phyloP scores from a whole-genome alignment of 2,113 vertebrate species.

The Ctenodactylus gundi region DNA sequence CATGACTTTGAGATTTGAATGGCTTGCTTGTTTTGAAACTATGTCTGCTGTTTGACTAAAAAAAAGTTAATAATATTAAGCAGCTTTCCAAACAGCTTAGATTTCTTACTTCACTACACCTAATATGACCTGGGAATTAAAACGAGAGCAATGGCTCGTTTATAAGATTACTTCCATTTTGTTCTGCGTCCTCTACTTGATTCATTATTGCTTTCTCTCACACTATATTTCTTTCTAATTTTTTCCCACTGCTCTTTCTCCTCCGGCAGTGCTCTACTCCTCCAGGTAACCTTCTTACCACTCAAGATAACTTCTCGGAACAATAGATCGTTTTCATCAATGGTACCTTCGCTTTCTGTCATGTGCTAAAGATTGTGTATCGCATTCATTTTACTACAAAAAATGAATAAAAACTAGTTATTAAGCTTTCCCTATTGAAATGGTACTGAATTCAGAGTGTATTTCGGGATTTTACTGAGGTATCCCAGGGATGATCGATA shows the following conservation, averaged over 20 bases:
- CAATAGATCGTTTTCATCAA: not conserved
- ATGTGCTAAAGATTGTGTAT: not conserved
- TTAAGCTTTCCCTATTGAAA: not conserved
- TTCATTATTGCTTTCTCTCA: not conserved
- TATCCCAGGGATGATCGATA: not conserved
- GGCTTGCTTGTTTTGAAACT: slow-evolving; percentile 54
- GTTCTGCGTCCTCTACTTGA: not conserved
- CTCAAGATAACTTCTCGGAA: not conserved
- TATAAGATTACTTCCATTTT: not conserved
- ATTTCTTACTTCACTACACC: not conserved
- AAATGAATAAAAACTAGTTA: not conserved
- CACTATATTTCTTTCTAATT: fast-evolving
- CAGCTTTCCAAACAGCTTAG: not conserved
- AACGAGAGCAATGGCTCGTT: not conserved
- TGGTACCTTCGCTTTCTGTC: not conserved
- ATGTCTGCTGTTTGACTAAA: not conserved
- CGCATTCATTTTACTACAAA: not conserved
- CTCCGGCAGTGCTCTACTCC: not conserved
- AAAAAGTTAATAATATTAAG: not conserved
- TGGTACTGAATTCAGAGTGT: not conserved
- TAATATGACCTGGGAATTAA: not conserved
- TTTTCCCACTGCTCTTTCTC: not conserved
- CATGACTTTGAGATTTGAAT: slow-evolving; percentile 44
- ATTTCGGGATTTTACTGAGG: not conserved
- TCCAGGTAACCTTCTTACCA: not conserved